Evolutionary conservation across 2,888 invertebrate genomes (phyloP).

Genomic region (Seladonia tumulorum): DNA sequence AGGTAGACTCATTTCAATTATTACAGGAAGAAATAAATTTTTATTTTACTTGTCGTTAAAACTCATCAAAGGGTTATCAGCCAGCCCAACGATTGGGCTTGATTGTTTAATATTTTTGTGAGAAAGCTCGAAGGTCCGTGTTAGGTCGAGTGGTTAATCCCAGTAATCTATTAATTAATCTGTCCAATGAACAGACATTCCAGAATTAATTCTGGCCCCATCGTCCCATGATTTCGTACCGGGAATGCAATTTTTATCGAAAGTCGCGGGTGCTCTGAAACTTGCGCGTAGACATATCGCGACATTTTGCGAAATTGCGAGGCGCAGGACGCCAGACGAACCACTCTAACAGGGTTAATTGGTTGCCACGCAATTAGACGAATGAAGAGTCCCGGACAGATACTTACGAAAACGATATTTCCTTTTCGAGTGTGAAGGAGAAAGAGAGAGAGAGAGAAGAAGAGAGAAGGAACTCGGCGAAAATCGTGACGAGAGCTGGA

Average conservation of each 20-base stretch:
- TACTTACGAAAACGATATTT: constrained; percentile 27
- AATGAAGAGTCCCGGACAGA: constrained; percentile 20
- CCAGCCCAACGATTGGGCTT: too few species aligned
- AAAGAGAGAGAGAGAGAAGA: neutral
- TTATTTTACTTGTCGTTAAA: too few species aligned
- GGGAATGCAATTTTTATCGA: neutral
- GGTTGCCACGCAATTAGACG: constrained; percentile 33
- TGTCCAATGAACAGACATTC: neutral
- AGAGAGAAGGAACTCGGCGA: constrained; percentile 1
- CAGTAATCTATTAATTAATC: neutral
- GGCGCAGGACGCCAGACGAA: neutral
- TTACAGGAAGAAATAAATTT: too few species aligned
- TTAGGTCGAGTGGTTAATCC: too few species aligned
- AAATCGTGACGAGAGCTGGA: constrained; percentile 10
- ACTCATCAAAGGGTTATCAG: too few species aligned
- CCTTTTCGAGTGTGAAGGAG: constrained; percentile 4
- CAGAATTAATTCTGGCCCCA: neutral
- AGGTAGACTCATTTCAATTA: too few species aligned
- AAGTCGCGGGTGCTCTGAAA: neutral
- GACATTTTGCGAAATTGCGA: neutral
- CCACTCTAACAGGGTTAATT: constrained; percentile 37
- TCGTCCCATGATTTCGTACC: neutral
- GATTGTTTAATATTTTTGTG: too few species aligned
- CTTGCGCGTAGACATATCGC: neutral
- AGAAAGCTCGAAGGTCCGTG: too few species aligned